A percentile compares a stretch with the other conserved stretches of the same genome.
Conservation (phyloP, 37 sponge, comb jelly and placozoan genomes). For the Axinella damicornis region DNA sequence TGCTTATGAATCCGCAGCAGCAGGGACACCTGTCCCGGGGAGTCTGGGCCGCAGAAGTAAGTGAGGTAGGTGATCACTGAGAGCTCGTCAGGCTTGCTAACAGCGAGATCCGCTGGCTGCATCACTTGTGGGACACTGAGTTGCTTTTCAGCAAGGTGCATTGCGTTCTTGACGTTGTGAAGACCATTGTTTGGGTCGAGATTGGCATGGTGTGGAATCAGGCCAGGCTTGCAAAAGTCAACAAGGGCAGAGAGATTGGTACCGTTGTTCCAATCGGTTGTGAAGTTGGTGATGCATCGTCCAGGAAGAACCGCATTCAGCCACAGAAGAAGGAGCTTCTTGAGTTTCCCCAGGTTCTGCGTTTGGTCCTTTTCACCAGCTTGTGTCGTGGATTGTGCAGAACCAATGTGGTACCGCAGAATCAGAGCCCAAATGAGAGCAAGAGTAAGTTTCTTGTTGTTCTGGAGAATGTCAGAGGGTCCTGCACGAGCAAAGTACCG, state of each 20-base stretch:
- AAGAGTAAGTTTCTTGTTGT: constrained; percentile 54
- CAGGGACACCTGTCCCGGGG: constrained; percentile 58
- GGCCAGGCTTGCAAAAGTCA: constrained; percentile 72
- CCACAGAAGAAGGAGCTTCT: constrained; percentile 43
- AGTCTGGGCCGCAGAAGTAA: constrained; percentile 69
- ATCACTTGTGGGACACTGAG: constrained; percentile 69
- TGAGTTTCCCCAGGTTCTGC: constrained; percentile 1
- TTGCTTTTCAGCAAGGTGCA: constrained; percentile 71
- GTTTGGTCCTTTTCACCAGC: not conserved
- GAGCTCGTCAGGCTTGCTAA: constrained; percentile 74
- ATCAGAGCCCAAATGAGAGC: constrained; percentile 76
- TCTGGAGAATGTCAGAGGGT: constrained; percentile 63
- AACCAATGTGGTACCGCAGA: constrained; percentile 54
- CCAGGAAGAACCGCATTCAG: constrained; percentile 61
- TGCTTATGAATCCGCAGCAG: constrained; percentile 66
- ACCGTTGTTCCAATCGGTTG: constrained; percentile 80
- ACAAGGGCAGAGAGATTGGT: constrained; percentile 55
- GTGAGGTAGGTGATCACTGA: constrained; percentile 81
- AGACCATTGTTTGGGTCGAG: constrained; percentile 38
- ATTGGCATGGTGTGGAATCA: constrained; percentile 37
- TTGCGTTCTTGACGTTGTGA: constrained; percentile 57
- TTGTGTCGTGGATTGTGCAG: not conserved
- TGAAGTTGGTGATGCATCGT: constrained; percentile 44
- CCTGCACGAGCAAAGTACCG: constrained; percentile 29
- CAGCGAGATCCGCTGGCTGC: constrained; percentile 48